phyloP scores from a whole-genome alignment of 2,888 invertebrate species.

The Pandemis heparana region DNA sequence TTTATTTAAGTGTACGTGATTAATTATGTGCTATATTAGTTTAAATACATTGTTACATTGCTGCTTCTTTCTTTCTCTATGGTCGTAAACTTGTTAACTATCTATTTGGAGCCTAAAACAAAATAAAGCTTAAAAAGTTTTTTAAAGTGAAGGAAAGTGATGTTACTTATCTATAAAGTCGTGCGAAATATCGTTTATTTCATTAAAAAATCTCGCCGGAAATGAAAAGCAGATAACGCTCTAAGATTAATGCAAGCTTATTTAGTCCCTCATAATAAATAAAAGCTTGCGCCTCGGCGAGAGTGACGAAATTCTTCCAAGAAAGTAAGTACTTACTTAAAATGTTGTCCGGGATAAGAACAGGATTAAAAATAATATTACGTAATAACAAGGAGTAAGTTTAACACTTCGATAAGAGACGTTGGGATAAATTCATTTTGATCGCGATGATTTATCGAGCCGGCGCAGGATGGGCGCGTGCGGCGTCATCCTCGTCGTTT shows the following conservation, averaged over 20 bases:
- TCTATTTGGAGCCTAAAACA: background rate
- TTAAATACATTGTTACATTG: background rate
- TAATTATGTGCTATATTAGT: background rate
- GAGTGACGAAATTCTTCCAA: slow-evolving; percentile 37
- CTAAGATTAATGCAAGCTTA: slow-evolving; percentile 41
- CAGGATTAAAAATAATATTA: slow-evolving; percentile 30
- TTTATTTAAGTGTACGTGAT: background rate
- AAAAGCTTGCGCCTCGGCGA: slow-evolving; percentile 35
- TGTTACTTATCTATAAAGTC: background rate
- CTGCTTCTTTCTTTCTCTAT: background rate
- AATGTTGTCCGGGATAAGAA: slow-evolving; percentile 32
- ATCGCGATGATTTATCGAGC: slow-evolving; percentile 74
- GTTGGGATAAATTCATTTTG: slow-evolving; percentile 66
- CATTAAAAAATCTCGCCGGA: slow-evolving; percentile 34
- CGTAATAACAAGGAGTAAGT: slow-evolving; percentile 56
- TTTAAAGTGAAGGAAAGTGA: background rate
- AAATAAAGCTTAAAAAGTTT: background rate
- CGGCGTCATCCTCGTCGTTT: slow-evolving; percentile 69
- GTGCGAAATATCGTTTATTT: slow-evolving; percentile 24
- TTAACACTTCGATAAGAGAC: slow-evolving; percentile 62
- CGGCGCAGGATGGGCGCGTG: slow-evolving; percentile 59
- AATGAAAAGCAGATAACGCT: slow-evolving; percentile 43
- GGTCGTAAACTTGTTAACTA: background rate
- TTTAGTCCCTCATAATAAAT: slow-evolving; percentile 41
- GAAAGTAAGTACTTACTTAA: slow-evolving; percentile 20